Percentiles rank a stretch among this genome's conserved stretches.
Evolutionary conservation across 2,797 vertebrate species (phyloP).

Genomic region (Lepidocolaptes lacrymiger): DNA sequence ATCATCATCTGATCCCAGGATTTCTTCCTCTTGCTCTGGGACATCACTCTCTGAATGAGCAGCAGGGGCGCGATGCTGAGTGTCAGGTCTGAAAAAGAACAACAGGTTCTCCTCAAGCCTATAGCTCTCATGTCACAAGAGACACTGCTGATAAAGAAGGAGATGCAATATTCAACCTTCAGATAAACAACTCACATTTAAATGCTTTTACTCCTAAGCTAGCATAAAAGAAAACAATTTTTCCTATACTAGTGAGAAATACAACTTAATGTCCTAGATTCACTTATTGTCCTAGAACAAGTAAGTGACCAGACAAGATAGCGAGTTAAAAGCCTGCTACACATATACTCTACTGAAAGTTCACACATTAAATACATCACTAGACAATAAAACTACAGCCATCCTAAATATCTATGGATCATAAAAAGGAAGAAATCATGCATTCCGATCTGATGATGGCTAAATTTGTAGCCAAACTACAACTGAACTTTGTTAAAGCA

Average conservation of each 20-base stretch:
- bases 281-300: background rate
- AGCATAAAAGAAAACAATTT: background rate
- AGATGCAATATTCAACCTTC: background rate
- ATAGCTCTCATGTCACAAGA: background rate
- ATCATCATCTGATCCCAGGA: conserved; percentile 95
- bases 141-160: background rate
- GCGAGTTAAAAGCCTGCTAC: background rate
- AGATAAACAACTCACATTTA: background rate
- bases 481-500: background rate
- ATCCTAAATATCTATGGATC: background rate
- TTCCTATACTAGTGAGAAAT: background rate
- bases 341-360: background rate
- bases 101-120: background rate
- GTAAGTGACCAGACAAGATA: background rate
- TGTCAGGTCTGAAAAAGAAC: conserved; percentile 84
- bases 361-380: background rate
- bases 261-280: background rate
- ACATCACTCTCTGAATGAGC: conserved; percentile 86
- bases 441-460: fast-evolving
- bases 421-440: background rate
- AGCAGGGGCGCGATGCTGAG: conserved; percentile 84
- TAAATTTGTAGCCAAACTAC: background rate
- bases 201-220: background rate
- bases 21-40: conserved; percentile 89
- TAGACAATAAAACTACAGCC: background rate